Base-by-base conservation (phyloP, 2,113 vertebrate species). In the Oryzias javanicus region DNA sequence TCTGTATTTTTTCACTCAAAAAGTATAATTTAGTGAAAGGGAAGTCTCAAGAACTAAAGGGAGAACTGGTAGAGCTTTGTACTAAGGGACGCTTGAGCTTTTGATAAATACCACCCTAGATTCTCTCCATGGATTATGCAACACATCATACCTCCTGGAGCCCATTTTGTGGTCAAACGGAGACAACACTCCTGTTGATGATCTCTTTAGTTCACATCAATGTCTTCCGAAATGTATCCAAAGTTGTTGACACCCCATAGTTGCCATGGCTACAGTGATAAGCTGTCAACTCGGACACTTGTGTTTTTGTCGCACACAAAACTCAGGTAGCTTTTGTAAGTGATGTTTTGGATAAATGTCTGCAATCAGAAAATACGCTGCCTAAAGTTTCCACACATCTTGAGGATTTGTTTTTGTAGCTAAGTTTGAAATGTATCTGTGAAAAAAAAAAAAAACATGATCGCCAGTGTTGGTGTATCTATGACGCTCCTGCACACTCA, bases 1-100 rank as follows among this genome's bases (percentile, higher is more conserved):
- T 12, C 19, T 47, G n/a, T 47, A 18, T 55, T 60, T 53, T 40
- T 55, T 66, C 22, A 50, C 14, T 7, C 60, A 70, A 62, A 22
- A 48, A 18, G 52, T 74, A 35, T 79, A 25, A 50, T 57, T 59
- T 41, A 47, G 49, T 50, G 59, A 83, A 85, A 85, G 87, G 82
- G 83, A 86, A 58, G 74, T 60, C 29, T 63, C 47, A 14, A 46
- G 55, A 53, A 52, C 29, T 69, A 83, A 87, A 86, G 83, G 82
- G 83, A 86, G 83, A 64, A 17, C 22, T 22, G 67, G 35, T 65
- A 49, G 42, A 45, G 24, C 53, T 12, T 78, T 41, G 14, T 50
- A 49, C 55, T 49, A 50, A 68, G 51, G 72, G 70, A 65, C 53
- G 70, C 49, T 17, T 19, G 29, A 24, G 18, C 14, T 6, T 53